Evolutionary conservation across 2,797 vertebrate species (phyloP).

Genomic region (Rhinichthys osculus): DNA sequence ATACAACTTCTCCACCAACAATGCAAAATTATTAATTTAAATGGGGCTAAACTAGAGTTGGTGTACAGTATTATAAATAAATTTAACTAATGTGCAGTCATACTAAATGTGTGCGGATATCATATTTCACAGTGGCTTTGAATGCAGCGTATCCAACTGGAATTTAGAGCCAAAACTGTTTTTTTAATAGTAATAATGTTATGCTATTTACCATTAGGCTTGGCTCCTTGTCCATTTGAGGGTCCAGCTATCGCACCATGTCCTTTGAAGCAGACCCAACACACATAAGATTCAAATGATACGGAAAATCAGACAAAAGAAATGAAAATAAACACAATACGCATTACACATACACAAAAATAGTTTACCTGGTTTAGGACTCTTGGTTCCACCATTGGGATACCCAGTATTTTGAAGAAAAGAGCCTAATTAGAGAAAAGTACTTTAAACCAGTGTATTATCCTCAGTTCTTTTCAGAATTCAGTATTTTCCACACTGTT

Average conservation of each 20-base stretch:
- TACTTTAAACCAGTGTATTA: not conserved
- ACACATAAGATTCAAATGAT: not conserved
- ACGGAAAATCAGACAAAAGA: not conserved
- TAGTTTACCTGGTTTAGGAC: slow-evolving; percentile 5
- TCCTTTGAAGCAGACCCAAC: slow-evolving; percentile 9
- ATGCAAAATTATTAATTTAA: not conserved
- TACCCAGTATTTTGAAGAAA: not conserved
- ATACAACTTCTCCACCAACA: too few species aligned
- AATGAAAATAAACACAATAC: not conserved
- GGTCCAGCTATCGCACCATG: slow-evolving; percentile 33
- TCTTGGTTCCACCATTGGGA: slow-evolving; percentile 7
- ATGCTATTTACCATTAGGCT: too few species aligned
- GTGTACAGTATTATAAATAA: not conserved
- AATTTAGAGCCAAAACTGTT: not conserved
- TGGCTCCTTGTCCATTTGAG: not conserved
- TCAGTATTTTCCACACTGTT: not conserved
- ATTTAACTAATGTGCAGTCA: not conserved
- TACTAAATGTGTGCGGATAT: not conserved
- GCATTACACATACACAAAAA: not conserved
- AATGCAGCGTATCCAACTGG: not conserved
- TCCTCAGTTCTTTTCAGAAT: not conserved
- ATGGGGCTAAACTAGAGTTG: not conserved
- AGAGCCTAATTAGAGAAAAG: not conserved
- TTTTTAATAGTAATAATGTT: too few species aligned
- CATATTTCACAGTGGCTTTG: not conserved